Base-by-base conservation (phyloP, 2,797 vertebrate species). In the Brotula barbata region DNA sequence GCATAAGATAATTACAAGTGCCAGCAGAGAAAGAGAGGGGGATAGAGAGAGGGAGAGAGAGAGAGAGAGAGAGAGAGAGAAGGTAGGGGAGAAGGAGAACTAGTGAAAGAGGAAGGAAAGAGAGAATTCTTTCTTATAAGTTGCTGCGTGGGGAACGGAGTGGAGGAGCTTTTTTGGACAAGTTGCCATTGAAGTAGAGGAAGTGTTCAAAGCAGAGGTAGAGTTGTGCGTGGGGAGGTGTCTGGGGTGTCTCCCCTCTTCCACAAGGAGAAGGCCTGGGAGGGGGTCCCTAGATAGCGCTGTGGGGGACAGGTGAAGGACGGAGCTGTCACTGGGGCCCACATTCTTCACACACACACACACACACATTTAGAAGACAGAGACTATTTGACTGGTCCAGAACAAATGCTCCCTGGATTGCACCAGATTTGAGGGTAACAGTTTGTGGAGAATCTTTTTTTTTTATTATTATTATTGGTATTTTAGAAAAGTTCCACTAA, bases 1-100 rank as follows among this genome's bases (percentile, higher is more conserved):
- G 96, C 96, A 99, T 96, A 95, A 98, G 96, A 97, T 98, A 97
- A 99, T 98, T 97, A 99, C 96, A 99, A 94, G 94, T 95, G 92
- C 91, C 93, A 89, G 90, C 87, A 84, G 88, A 86, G 85, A 50
- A 84, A 78, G 75, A 77, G 82, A 75, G 34, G 20, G 40, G 44
- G 48, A 46, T 4, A 28, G 25, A 78, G 75, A 77, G 82, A 73
- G 34, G n/a, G 40, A 34, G 48, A 46, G 59, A 73, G 76, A 33
- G 25, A 28, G 78, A 76, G 69, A 58, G 68, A 73, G 73, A 58
- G 72, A n/a, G n/a, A n/a, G 76, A 43, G 68, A 83, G 80, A 75
- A 70, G 67, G 75, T n/a, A 58, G 72, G 76, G 46, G 68, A 83
- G 80, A 75, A 70, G 67, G 75, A 83, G 76, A 83, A 78, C 48